Evolutionary conservation across 2,797 vertebrate genomes (phyloP), one percentile per base, ranked within the genome.

Genomic region (Aulostomus chinensis): DNA sequence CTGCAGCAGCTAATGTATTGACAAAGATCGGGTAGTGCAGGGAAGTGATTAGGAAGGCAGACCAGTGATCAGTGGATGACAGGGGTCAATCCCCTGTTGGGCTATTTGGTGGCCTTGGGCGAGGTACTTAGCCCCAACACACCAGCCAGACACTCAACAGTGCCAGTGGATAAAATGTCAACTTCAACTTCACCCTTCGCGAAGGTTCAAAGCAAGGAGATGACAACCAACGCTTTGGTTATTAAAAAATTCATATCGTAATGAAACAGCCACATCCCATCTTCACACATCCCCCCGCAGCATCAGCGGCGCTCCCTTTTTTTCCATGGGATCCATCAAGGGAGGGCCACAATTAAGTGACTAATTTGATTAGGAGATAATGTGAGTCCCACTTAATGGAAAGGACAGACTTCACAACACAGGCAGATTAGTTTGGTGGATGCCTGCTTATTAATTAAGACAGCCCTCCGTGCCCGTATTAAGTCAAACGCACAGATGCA

Each of bases 311-410:
- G 31, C 69, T 73, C 54, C 56, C 9, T 11, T 29, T 65, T 76
- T 73, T 68, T 79, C 66, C 75, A 73, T 56, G 70, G 68, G 61
- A 78, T 80, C 74, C 79, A 81, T 83, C 83, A 82, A 82, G 86
- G 85, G 81, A 86, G 81, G 84, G 72, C 76, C 73, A 84, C 87
- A 90, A 91, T 88, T 85, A 90, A 88, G 87, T 79, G 84, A 86
- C 81, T 88, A 90, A 90, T 90, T 88, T 88, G 87, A 91, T 90
- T 84, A 90, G 86, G 80, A 78, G 86, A 88, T 89, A 89, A 88
- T 76, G 84, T 64, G 81, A 87, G 85, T 89, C 81, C 68, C 81
- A 83, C 81, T 88, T 85, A 90, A 90, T 86, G 82, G 87, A 86
- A 86, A 81, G 86, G 89, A 88, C 87, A 88, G 90, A 85, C 89